A percentile compares a stretch with the other conserved stretches of the same genome.
Evolutionary conservation across 2,888 invertebrate species (phyloP).

Genomic region (Acronicta leporina): DNA sequence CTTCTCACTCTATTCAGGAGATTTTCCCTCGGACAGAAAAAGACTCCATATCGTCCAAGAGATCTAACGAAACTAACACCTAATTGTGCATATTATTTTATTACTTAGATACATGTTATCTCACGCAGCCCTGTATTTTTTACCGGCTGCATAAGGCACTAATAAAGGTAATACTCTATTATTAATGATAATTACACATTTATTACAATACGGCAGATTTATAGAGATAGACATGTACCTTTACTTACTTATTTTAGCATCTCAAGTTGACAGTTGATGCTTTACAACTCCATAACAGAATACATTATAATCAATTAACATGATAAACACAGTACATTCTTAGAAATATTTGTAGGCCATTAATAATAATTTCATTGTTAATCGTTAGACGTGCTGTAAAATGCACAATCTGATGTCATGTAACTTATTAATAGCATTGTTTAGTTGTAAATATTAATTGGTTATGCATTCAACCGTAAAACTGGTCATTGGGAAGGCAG

Average conservation of each 20-base stretch:
- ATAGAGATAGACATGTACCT: conserved; percentile 17
- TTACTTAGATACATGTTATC: too few species aligned
- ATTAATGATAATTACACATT: conserved; percentile 10
- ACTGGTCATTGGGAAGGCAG: too few species aligned
- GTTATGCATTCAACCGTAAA: not conserved
- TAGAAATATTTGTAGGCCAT: conserved; percentile 51
- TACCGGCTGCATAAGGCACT: too few species aligned
- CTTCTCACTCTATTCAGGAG: too few species aligned
- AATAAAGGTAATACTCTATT: not conserved
- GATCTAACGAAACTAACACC: too few species aligned
- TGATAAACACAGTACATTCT: conserved; percentile 29
- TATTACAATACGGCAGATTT: conserved; percentile 16
- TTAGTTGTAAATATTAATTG: not conserved
- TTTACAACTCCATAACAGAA: conserved; percentile 43
- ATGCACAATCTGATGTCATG: conserved; percentile 28
- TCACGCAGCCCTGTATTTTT: not conserved
- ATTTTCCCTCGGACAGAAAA: too few species aligned
- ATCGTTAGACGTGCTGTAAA: conserved; percentile 17
- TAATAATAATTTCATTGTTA: conserved; percentile 47
- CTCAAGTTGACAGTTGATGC: conserved; percentile 38
- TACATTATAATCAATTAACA: conserved; percentile 44
- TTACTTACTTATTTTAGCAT: conserved; percentile 22
- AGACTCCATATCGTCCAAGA: too few species aligned
- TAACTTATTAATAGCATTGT: conserved; percentile 9
- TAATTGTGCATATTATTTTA: too few species aligned